These are phyloP conservation scores for Ectemnius continuus DNA, from an alignment of 2,888 invertebrate species.

Conservation along the genomic window DNA sequence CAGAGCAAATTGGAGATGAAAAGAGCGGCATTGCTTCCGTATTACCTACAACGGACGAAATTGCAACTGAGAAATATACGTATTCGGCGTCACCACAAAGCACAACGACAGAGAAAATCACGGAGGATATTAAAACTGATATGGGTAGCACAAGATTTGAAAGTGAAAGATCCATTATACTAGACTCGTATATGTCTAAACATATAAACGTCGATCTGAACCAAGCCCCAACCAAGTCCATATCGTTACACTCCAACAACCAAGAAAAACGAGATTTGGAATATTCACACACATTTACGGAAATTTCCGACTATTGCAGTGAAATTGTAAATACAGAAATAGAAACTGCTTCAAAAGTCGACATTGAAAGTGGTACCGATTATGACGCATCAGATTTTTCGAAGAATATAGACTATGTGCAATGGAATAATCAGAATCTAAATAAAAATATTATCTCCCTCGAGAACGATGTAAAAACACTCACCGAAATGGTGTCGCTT, in stretches of 20 bases:
- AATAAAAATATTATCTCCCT: conserved; percentile 73
- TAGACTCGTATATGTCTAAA: conserved; percentile 23
- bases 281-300: conserved; percentile 23
- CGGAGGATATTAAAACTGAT: conserved; percentile 59
- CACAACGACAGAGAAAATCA: neutral
- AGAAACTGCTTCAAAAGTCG: neutral
- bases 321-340: conserved; percentile 22
- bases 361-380: conserved; percentile 25
- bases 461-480: conserved; percentile 72
- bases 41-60: conserved; percentile 34
- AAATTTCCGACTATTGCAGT: conserved; percentile 7
- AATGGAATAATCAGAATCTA: conserved; percentile 71
- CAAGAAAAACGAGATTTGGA: conserved; percentile 17
- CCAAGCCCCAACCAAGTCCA: conserved; percentile 19
- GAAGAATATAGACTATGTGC: conserved; percentile 66
- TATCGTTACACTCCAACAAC: conserved; percentile 18
- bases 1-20: conserved; percentile 36
- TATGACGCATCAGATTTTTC: conserved; percentile 53
- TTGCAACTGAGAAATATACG: conserved; percentile 37
- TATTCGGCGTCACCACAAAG: conserved; percentile 18
- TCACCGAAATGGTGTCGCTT: conserved; percentile 74
- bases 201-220: no score
- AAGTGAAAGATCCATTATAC: conserved; percentile 32
- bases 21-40: conserved; percentile 35
- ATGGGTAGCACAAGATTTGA: conserved; percentile 42